Conservation (phyloP, 1,140 invertebrate species). For the Caligus rogercresseyi region DNA sequence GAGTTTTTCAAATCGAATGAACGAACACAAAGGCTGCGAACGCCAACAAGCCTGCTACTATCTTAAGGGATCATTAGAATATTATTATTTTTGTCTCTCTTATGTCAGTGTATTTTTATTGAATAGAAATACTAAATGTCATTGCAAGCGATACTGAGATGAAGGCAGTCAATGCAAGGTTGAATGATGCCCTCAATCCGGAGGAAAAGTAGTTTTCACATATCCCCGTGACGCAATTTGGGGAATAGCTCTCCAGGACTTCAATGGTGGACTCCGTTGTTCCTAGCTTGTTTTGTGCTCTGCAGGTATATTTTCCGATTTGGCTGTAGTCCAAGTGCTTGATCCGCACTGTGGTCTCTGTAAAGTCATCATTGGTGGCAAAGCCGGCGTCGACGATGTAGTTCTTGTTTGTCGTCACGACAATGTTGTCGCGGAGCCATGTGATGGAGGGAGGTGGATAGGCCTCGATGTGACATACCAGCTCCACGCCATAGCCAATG, state of each 20-base stretch:
- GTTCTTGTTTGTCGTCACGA: conserved; percentile 56
- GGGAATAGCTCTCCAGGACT: not conserved
- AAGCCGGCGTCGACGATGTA: conserved; percentile 56
- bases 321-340: conserved; percentile 76
- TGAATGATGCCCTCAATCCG: too few species aligned
- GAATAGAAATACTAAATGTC: too few species aligned
- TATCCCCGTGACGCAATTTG: conserved; percentile 14
- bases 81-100: too few species aligned
- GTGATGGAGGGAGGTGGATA: conserved; percentile 70
- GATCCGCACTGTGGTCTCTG: conserved; percentile 65
- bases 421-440: conserved; percentile 50
- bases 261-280: conserved; percentile 47
- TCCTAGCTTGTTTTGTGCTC: conserved; percentile 71
- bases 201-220: conserved; percentile 11
- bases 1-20: too few species aligned
- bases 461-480: conserved; percentile 77
- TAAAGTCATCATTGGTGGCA: conserved; percentile 70
- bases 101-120: too few species aligned
- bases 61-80: too few species aligned
- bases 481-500: conserved; percentile 73
- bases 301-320: conserved; percentile 66
- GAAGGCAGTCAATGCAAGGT: too few species aligned
- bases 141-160: too few species aligned
- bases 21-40: too few species aligned
- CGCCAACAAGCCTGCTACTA: too few species aligned